Conservation (phyloP, 64 coral and sea anemone species). For the Pocillopora damicornis region DNA sequence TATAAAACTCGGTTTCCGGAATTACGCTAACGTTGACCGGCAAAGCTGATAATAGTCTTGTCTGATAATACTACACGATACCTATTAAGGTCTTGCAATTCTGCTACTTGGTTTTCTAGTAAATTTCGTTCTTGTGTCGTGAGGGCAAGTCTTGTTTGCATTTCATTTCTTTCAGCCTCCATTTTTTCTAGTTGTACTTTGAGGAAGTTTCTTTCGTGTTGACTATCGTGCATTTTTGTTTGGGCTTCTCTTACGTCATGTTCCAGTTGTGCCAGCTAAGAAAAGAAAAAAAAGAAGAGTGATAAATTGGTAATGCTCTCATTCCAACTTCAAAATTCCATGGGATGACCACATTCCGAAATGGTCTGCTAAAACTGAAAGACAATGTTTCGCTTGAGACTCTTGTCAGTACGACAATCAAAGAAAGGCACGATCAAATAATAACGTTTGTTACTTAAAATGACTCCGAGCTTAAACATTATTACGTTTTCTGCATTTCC, state of each 20-base stretch:
- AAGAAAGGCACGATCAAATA: no score
- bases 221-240: conserved; percentile 68
- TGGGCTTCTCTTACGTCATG: conserved; percentile 64
- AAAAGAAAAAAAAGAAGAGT: neutral
- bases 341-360: no score
- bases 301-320: no score
- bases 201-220: conserved; percentile 79
- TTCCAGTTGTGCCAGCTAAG: conserved; percentile 77
- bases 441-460: no score
- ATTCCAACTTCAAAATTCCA: no score
- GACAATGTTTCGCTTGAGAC: no score
- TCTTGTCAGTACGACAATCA: no score
- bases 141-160: conserved; percentile 53
- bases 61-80: neutral
- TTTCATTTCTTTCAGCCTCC: conserved; percentile 73
- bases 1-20: no score
- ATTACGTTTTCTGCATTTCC: no score
- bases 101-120: conserved; percentile 74
- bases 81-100: conserved; percentile 86
- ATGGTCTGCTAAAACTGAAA: no score
- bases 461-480: no score
- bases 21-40: no score
- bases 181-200: conserved; percentile 84
- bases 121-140: conserved; percentile 85
- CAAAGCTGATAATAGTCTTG: neutral